A percentile compares a stretch with the other conserved stretches of the same genome.
Conservation (phyloP, 2,113 vertebrate species). For the Mus spicilegus region DNA sequence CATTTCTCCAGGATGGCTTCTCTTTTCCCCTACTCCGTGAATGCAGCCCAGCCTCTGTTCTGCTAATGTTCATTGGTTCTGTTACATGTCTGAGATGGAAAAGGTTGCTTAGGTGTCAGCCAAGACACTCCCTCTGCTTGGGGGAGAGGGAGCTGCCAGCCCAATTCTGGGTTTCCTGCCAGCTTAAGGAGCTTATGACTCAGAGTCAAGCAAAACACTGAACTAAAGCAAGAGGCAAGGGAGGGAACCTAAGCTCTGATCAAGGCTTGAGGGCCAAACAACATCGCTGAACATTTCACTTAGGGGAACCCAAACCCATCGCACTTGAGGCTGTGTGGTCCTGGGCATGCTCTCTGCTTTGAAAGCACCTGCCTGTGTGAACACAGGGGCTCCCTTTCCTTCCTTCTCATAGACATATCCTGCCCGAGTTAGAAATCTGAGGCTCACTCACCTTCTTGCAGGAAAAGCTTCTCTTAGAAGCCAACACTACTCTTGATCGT, state of each 20-base stretch:
- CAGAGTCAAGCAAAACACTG: constrained; percentile 82
- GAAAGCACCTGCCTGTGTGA: background rate
- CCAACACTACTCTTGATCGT: background rate
- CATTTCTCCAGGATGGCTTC: constrained; percentile 47
- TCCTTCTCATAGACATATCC: background rate
- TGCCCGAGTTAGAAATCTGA: background rate
- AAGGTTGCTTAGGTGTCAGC: constrained; percentile 83
- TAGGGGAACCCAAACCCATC: background rate
- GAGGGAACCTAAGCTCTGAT: constrained; percentile 53
- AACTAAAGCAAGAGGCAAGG: constrained; percentile 66
- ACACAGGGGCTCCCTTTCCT: background rate
- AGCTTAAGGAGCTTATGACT: constrained; percentile 81
- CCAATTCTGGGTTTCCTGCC: constrained; percentile 75
- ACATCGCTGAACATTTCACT: constrained; percentile 43
- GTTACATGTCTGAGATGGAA: constrained; percentile 75
- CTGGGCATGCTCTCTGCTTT: constrained; percentile 30
- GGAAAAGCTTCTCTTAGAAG: constrained; percentile 37
- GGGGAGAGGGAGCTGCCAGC: constrained; percentile 74
- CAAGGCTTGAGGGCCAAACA: constrained; percentile 32
- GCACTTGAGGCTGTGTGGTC: background rate
- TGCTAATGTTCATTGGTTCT: constrained; percentile 71
- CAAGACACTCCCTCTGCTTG: constrained; percentile 79
- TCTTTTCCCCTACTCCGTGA: constrained; percentile 35
- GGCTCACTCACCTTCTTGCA: background rate
- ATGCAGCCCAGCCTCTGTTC: constrained; percentile 35